A percentile compares a stretch with the other conserved stretches of the same genome.
phyloP scores from a whole-genome alignment of 1,140 invertebrate genomes.

The Thrips palmi region DNA sequence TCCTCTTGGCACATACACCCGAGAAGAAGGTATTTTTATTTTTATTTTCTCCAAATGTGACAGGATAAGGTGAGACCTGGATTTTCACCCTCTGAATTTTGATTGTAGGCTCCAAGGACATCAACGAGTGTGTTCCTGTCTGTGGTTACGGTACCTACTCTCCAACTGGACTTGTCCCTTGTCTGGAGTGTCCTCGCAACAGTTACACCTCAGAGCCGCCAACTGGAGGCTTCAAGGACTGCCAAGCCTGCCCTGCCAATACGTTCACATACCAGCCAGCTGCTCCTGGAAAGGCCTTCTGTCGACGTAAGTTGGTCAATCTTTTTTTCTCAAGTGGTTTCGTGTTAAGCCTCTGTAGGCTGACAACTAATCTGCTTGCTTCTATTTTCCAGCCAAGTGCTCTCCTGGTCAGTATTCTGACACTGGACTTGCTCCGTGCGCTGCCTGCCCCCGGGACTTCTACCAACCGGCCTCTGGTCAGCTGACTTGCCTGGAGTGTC shows the following conservation, averaged over 20 bases:
- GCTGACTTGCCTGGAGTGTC: conserved; percentile 70
- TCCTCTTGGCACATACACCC: conserved; percentile 80
- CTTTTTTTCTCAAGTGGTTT: not conserved
- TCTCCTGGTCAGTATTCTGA: conserved; percentile 83
- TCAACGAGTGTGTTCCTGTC: conserved; percentile 73
- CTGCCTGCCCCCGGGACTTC: conserved; percentile 82
- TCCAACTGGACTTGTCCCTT: conserved; percentile 83
- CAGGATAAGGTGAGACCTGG: no score
- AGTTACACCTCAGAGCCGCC: conserved; percentile 79
- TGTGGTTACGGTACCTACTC: conserved; percentile 94
- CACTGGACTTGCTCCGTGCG: conserved; percentile 87
- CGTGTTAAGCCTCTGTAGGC: not conserved
- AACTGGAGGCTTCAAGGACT: conserved; percentile 82
- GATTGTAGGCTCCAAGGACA: conserved; percentile 40
- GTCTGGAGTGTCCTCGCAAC: conserved; percentile 84
- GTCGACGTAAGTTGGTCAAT: conserved; percentile 38
- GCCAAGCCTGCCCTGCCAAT: conserved; percentile 76
- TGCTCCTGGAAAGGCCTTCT: conserved; percentile 62
- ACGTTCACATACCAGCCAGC: conserved; percentile 85
- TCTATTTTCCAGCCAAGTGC: conserved; percentile 51
- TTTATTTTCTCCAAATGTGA: no score
- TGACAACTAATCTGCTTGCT: not conserved
- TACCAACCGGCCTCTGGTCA: conserved; percentile 72
- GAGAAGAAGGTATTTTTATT: conserved; percentile 53
- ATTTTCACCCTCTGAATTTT: conserved; percentile 5